Percentiles rank a stretch among this genome's conserved stretches.
Conservation (phyloP, 1,140 invertebrate genomes). For the Drosophila bipectinata region DNA sequence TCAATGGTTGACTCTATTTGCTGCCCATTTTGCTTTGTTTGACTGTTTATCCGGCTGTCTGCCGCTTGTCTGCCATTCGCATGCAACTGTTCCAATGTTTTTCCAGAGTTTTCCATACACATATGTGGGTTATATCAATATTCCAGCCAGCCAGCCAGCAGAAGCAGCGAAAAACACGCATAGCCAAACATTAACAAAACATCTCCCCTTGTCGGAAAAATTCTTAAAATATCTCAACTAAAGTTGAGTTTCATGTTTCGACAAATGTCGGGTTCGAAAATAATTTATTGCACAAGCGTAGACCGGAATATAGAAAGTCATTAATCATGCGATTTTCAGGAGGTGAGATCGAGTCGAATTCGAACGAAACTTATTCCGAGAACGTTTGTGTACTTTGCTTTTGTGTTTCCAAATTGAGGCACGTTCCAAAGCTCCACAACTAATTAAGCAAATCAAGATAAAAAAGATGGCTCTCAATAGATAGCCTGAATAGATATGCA, state of each 20-base stretch:
- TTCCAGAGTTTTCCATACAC: conserved; percentile 27
- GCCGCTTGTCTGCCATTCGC: conserved; percentile 57
- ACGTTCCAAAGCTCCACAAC: conserved; percentile 36
- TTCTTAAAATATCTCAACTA: conserved; percentile 37
- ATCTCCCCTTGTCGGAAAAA: conserved; percentile 30
- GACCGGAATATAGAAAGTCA: conserved; percentile 33
- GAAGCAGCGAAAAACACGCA: conserved; percentile 19
- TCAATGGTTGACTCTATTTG: conserved; percentile 50
- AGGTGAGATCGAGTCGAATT: conserved; percentile 10
- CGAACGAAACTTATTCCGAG: conserved; percentile 18
- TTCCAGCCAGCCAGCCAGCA: conserved; percentile 4
- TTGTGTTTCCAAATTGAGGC: conserved; percentile 1
- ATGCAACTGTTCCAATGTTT: conserved; percentile 65
- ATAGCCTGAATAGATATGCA: conserved; percentile 36
- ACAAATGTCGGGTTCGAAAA: conserved; percentile 43
- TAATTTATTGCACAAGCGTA: conserved; percentile 62
- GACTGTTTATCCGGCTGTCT: conserved; percentile 45
- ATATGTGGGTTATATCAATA: conserved; percentile 77
- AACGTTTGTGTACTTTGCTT: conserved; percentile 9
- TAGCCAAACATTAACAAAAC: conserved; percentile 33
- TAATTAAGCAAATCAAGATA: conserved; percentile 80
- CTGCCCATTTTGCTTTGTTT: conserved; percentile 48
- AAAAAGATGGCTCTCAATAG: conserved; percentile 59
- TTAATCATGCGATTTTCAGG: conserved; percentile 66
- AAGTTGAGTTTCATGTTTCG: conserved; percentile 37